A percentile compares a stretch with the other conserved stretches of the same genome.
Evolutionary conservation across 2,797 vertebrate genomes (phyloP).

Genomic region (Huso huso): DNA sequence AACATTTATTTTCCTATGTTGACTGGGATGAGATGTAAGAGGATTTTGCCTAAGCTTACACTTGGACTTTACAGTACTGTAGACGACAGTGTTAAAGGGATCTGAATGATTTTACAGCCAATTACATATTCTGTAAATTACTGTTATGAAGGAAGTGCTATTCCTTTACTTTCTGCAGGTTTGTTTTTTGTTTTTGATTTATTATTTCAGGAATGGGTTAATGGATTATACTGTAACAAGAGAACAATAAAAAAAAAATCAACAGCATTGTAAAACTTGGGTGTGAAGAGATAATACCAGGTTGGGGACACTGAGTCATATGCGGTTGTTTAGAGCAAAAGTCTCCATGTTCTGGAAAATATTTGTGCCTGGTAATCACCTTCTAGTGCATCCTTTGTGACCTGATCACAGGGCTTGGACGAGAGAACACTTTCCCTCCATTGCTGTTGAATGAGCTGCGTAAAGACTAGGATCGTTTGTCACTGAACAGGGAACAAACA

Average conservation of each 20-base stretch:
- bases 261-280: neutral
- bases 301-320: slow-evolving; percentile 22
- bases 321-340: slow-evolving; percentile 63
- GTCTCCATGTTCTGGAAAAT: slow-evolving; percentile 54
- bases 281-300: neutral
- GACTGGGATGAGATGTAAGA: slow-evolving; percentile 6
- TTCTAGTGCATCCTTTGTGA: slow-evolving; percentile 8
- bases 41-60: slow-evolving; percentile 2
- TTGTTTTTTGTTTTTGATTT: neutral
- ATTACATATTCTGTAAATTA: neutral
- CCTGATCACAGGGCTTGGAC: slow-evolving; percentile 20
- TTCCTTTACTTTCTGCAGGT: neutral
- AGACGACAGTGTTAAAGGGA: neutral
- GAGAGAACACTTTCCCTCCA: slow-evolving; percentile 37
- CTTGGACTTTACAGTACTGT: neutral
- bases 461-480: slow-evolving; percentile 45
- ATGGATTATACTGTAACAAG: neutral
- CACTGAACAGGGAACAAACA: slow-evolving; percentile 39
- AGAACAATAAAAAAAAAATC: neutral
- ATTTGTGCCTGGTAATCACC: slow-evolving; percentile 35
- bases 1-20: neutral
- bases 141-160: neutral
- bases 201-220: slow-evolving; percentile 2
- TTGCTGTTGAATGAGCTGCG: slow-evolving; percentile 42
- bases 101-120: neutral